Base-by-base conservation (phyloP, 1,140 invertebrate genomes). In the Tetramorium alpestre region DNA sequence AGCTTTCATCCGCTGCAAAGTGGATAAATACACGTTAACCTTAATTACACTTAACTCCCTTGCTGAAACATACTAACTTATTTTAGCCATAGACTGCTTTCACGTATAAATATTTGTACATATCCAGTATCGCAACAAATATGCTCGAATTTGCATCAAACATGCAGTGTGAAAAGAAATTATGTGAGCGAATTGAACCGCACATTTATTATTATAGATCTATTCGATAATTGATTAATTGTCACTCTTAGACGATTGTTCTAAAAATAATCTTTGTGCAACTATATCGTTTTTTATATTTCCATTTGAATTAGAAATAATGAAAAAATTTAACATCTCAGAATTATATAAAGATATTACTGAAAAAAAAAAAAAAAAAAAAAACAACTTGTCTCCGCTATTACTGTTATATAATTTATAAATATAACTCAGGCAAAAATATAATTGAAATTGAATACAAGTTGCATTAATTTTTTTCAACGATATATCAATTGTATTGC, bases 21-120 rank as follows among this genome's bases (percentile, higher is more conserved):
- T 38, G 44, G 60, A 80, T 80, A 80, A 80, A 67, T 80, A 65
- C 47, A 80, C 77, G 47, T 67, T 80, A 80, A 51, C 47, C 62
- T 67, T 51, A 67, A 67, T 67, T 80, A 80, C 33, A 54, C 62
- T 38, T 54, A 69, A 80, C 47, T 67, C 47, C 28, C 62, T 80
- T 38, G n/a, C n/a, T 67, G 28, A 28, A 62, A 64, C 56, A 13
- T 54, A 80, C 7, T 38, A 54, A 67, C 62, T 67, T 69, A 54
- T 67, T 80, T 80, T 2, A n/a, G 38, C 13, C 6, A 25, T 22
- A 58, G 64, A 80, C 44, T 54, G 22, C 62, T 80, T 80, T 80
- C 47, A 54, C 60, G 28, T 47, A 25, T 54, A 25, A 67, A 41
- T 25, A 69, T 80, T 67, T 80, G 2, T 28, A 25, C 13, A 38